Conservation (phyloP, 2,797 vertebrate species). For the Cossypha heuglini region DNA sequence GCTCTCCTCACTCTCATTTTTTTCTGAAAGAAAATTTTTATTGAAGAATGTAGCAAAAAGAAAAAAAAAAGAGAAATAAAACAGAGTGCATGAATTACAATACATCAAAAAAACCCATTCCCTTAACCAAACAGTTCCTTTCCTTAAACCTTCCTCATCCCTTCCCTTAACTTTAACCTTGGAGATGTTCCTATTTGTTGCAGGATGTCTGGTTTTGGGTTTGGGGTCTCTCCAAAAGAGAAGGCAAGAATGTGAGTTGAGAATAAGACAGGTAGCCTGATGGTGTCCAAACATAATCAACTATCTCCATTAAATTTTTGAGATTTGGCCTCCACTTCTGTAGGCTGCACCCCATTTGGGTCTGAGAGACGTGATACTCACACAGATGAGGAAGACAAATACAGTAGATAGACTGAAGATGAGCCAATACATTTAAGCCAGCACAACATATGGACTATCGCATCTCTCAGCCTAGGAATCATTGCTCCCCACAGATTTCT, state of each 20-base stretch:
- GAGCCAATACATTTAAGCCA: constrained; percentile 5
- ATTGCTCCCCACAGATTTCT: constrained; percentile 16
- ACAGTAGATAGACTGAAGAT: not conserved
- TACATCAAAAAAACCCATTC: not conserved
- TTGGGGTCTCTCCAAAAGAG: constrained; percentile 27
- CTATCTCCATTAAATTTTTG: not conserved
- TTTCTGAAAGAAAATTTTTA: not conserved
- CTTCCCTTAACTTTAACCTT: not conserved
- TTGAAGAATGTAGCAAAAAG: not conserved
- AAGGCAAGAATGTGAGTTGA: not conserved
- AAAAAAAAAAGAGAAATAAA: not conserved
- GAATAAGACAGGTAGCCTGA: constrained; percentile 18
- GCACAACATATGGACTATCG: constrained; percentile 27
- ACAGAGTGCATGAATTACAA: not conserved
- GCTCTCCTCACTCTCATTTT: not conserved
- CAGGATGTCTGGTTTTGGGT: not conserved
- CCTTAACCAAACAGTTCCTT: not conserved
- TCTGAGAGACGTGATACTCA: not conserved
- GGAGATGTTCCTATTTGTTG: constrained; percentile 1
- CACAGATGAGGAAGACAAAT: not conserved
- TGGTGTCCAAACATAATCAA: not conserved
- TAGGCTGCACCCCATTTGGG: not conserved
- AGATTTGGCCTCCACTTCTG: constrained; percentile 20
- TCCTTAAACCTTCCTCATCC: not conserved
- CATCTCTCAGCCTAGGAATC: constrained; percentile 6